Percentiles rank a stretch among this genome's conserved stretches.
Conservation (phyloP, 2,113 vertebrate genomes). For the Sylvilagus bachmani region DNA sequence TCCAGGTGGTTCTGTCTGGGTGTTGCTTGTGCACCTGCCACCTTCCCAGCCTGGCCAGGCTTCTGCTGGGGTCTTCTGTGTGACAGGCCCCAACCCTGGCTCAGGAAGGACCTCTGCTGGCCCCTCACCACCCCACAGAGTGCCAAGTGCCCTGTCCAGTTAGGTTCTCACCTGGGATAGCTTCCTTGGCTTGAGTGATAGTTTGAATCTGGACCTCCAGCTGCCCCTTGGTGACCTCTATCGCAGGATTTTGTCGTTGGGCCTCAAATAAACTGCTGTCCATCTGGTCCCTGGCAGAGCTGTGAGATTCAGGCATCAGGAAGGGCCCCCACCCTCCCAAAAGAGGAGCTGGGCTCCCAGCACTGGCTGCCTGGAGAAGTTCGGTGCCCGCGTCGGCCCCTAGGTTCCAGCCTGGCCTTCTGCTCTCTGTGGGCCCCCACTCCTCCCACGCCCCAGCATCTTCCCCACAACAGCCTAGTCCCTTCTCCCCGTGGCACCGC, state of each 20-base stretch:
- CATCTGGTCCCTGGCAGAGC: conserved; percentile 87
- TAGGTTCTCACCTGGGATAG: conserved; percentile 89
- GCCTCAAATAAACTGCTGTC: conserved; percentile 89
- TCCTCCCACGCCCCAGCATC: neutral
- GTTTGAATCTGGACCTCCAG: conserved; percentile 88
- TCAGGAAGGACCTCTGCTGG: neutral
- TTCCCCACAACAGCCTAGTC: neutral
- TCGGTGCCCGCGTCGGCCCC: neutral
- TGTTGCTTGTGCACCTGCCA: neutral
- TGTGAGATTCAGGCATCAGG: conserved; percentile 77
- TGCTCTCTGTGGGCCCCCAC: neutral
- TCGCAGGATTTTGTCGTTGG: conserved; percentile 87
- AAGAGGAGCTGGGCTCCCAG: conserved; percentile 8
- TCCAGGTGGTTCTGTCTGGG: neutral
- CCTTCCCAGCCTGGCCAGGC: neutral
- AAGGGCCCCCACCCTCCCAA: conserved; percentile 42
- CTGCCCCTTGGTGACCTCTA: conserved; percentile 88
- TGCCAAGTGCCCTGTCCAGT: neutral
- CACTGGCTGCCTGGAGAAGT: conserved; percentile 10
- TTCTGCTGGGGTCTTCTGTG: neutral
- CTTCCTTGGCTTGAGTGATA: conserved; percentile 90
- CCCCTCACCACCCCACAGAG: neutral
- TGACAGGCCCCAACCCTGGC: neutral
- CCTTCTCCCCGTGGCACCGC: neutral
- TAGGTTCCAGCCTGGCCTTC: neutral